A percentile compares a stretch with the other conserved stretches of the same genome.
phyloP scores from a whole-genome alignment of 2,888 invertebrate genomes.

The Eulithis prunata region DNA sequence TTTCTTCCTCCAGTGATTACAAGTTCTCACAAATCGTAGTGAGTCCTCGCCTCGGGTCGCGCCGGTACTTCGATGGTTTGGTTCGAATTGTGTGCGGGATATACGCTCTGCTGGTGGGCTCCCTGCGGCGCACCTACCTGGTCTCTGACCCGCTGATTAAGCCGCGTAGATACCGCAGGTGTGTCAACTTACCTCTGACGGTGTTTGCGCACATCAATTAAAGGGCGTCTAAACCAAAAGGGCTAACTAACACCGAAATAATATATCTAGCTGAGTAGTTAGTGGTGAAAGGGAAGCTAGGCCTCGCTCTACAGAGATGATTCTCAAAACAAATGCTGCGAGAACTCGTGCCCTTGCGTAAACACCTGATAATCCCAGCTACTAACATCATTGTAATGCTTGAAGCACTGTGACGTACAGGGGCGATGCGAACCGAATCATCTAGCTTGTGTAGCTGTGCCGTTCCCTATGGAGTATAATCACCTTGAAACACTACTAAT shows the following conservation, averaged over 20 bases:
- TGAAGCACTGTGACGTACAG: constrained; percentile 41
- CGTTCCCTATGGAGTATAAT: constrained; percentile 20
- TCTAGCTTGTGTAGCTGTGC: constrained; percentile 31
- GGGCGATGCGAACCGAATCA: constrained; percentile 67
- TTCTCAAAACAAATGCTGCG: too few species aligned
- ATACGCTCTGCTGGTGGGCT: constrained; percentile 58
- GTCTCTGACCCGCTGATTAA: constrained; percentile 47
- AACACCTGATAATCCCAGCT: constrained; percentile 18
- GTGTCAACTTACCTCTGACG: constrained; percentile 11
- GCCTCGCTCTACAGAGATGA: too few species aligned
- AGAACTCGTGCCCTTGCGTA: constrained; percentile 5
- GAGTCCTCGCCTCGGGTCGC: constrained; percentile 45
- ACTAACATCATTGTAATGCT: constrained; percentile 41
- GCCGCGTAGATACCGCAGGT: constrained; percentile 66
- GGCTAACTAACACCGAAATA: not conserved
- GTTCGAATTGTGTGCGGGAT: constrained; percentile 69
- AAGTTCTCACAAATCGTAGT: constrained; percentile 74
- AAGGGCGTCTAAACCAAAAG: not conserved
- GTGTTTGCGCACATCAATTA: constrained; percentile 11
- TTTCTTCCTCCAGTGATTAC: constrained; percentile 69
- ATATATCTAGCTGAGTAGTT: not conserved
- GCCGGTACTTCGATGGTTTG: constrained; percentile 63
- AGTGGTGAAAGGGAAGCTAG: not conserved
- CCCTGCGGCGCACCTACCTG: constrained; percentile 53
- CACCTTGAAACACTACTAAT: constrained; percentile 3